A percentile compares a stretch with the other conserved stretches of the same genome.
These are phyloP conservation scores for Ligdia adustata DNA, from an alignment of 2,888 invertebrate species.

Conservation along the genomic window DNA sequence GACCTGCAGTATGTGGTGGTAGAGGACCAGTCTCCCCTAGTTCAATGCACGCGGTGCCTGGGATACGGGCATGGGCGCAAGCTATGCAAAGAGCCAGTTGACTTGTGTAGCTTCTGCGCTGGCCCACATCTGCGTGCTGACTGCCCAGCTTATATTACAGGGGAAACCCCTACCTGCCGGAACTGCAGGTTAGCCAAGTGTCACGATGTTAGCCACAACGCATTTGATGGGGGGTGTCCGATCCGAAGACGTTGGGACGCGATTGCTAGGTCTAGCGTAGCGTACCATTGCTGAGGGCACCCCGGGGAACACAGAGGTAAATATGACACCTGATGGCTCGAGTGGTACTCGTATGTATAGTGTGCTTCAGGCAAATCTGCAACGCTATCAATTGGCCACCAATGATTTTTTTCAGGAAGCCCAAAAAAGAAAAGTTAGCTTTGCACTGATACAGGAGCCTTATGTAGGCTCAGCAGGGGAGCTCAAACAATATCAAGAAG, in stretches of 20 bases:
- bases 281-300: too few species aligned
- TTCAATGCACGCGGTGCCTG: conserved; percentile 1
- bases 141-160: not conserved
- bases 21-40: not conserved
- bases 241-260: too few species aligned
- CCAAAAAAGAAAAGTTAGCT: too few species aligned
- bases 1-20: not conserved
- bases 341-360: not conserved
- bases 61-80: not conserved
- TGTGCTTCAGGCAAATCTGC: not conserved
- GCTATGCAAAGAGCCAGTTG: not conserved
- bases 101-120: not conserved
- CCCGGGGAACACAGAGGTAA: not conserved
- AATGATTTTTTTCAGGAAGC: too few species aligned
- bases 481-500: too few species aligned
- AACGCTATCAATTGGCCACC: too few species aligned
- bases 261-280: not conserved
- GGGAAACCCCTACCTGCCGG: not conserved
- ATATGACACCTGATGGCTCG: not conserved
- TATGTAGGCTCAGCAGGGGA: too few species aligned
- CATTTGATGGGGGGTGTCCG: not conserved
- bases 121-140: not conserved
- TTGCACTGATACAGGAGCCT: too few species aligned
- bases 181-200: not conserved
- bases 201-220: not conserved